Evolutionary conservation across 1,140 invertebrate genomes (phyloP).

Genomic region (Heliconius eleuchia): DNA sequence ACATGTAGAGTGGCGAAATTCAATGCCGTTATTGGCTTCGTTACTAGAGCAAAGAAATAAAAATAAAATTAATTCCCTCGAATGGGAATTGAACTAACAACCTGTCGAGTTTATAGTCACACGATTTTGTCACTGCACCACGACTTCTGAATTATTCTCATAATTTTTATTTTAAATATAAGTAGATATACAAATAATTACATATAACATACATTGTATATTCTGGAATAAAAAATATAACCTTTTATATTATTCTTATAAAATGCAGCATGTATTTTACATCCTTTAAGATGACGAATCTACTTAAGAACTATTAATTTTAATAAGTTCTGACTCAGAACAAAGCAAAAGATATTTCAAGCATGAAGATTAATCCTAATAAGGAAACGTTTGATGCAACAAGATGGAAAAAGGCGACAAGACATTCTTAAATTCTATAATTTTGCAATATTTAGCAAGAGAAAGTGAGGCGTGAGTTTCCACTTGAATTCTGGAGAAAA

Average conservation of each 20-base stretch:
- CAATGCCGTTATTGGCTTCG: too few relatives aligned
- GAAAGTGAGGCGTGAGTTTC: too few relatives aligned
- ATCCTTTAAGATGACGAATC: conserved; percentile 1
- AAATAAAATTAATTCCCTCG: not conserved
- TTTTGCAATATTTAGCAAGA: too few relatives aligned
- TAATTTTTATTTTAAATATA: too few relatives aligned
- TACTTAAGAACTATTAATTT: conserved; percentile 14
- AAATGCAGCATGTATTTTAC: not conserved
- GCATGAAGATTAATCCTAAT: not conserved
- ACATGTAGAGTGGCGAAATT: too few relatives aligned
- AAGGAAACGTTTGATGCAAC: not conserved
- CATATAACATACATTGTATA: too few relatives aligned
- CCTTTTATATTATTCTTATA: not conserved
- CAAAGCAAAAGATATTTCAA: conserved; percentile 1
- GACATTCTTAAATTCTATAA: not conserved
- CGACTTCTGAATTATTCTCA: too few relatives aligned
- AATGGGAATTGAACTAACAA: not conserved
- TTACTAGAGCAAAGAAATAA: not conserved
- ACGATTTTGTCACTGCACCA: too few relatives aligned
- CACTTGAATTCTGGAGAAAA: too few relatives aligned
- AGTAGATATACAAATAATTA: too few relatives aligned
- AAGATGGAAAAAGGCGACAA: not conserved
- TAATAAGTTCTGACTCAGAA: conserved; percentile 5
- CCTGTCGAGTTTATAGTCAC: too few relatives aligned
- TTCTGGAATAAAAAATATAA: too few relatives aligned